phyloP scores from a whole-genome alignment of 2,113 vertebrate genomes.

The Lucifuga dentata region DNA sequence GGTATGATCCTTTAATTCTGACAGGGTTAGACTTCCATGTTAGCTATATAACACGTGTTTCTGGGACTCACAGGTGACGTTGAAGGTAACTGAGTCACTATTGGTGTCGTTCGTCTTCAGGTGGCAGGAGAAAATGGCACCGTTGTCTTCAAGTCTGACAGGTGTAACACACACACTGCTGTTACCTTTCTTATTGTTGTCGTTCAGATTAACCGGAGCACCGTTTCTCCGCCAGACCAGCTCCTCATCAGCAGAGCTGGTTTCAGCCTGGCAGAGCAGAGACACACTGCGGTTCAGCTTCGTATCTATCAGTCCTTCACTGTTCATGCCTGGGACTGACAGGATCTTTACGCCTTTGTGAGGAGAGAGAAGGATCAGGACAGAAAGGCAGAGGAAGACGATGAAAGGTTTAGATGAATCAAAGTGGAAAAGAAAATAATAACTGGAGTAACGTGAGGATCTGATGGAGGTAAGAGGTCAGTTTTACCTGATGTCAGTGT shows the following conservation, averaged over 20 bases:
- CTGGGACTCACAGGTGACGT: constrained; percentile 80
- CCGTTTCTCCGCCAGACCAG: constrained; percentile 81
- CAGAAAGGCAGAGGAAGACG: not conserved
- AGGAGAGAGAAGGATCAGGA: not conserved
- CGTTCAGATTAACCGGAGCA: constrained; percentile 52
- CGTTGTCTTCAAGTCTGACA: constrained; percentile 66
- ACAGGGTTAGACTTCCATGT: too few relatives aligned
- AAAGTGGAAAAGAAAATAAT: not conserved
- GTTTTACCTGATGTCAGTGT: constrained; percentile 53
- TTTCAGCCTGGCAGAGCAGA: constrained; percentile 63
- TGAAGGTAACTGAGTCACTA: constrained; percentile 70
- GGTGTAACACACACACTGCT: constrained; percentile 79
- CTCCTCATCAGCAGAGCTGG: constrained; percentile 37
- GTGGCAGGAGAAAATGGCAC: constrained; percentile 77
- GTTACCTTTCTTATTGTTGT: constrained; percentile 57
- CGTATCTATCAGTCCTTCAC: constrained; percentile 50
- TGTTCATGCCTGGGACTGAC: constrained; percentile 19
- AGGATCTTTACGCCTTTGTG: constrained; percentile 64
- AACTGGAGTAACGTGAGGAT: not conserved
- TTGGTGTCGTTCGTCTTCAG: constrained; percentile 49
- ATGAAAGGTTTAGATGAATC: not conserved
- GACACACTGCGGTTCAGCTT: constrained; percentile 53
- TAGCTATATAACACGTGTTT: too few relatives aligned
- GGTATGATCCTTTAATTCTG: too few relatives aligned
- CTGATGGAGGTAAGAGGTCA: not conserved